These are phyloP conservation scores for Mantis religiosa DNA, from an alignment of 2,888 invertebrate species.

Conservation along the genomic window DNA sequence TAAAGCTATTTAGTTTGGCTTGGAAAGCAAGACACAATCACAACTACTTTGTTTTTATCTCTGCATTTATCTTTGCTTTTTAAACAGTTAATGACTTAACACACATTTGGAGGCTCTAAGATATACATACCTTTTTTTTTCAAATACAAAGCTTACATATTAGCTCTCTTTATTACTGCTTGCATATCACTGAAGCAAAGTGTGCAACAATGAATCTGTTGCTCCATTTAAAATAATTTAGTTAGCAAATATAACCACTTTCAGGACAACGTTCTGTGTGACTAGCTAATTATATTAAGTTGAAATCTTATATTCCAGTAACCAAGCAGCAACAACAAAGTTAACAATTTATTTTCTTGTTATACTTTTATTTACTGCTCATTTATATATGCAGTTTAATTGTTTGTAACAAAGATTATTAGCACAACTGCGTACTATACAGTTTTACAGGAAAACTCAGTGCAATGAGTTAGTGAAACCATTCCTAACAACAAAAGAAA, in stretches of 20 bases:
- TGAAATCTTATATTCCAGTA: not conserved
- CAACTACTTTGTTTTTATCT: not conserved
- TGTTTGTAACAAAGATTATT: not conserved
- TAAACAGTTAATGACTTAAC: slow-evolving; percentile 5
- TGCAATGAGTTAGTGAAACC: not conserved
- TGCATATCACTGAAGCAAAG: not conserved
- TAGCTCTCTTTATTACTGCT: not conserved
- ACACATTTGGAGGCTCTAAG: not conserved
- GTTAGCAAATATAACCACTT: not conserved
- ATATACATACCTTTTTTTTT: not conserved
- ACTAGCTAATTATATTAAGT: not conserved
- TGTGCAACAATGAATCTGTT: not conserved
- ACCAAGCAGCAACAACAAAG: not conserved
- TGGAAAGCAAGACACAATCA: not conserved
- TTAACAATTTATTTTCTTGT: not conserved
- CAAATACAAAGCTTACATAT: slow-evolving; percentile 5
- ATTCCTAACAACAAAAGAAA: not conserved
- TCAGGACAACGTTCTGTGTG: not conserved
- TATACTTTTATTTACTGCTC: not conserved
- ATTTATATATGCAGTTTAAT: not conserved
- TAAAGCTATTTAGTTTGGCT: not conserved
- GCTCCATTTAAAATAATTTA: not conserved
- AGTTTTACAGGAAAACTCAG: not conserved
- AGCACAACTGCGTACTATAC: not conserved
- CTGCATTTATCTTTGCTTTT: not conserved